These are phyloP conservation scores for Blera fallax DNA, from an alignment of 2,888 invertebrate genomes.

Conservation along the genomic window DNA sequence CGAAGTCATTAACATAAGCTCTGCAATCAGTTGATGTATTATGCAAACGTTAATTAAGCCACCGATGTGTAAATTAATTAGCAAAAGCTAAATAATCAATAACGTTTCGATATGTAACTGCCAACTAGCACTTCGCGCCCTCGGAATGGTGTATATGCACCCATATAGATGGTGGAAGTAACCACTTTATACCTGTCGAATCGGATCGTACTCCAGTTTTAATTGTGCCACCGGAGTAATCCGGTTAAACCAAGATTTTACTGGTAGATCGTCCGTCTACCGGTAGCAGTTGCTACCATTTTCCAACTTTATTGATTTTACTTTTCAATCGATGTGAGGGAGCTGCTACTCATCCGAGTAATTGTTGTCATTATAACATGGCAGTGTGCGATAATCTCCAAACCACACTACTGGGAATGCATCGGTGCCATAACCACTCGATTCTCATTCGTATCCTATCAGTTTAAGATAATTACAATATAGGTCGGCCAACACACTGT, in stretches of 20 bases:
- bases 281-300: neutral
- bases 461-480: slow-evolving; percentile 43
- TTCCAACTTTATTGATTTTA: slow-evolving; percentile 3
- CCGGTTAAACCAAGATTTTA: slow-evolving; percentile 37
- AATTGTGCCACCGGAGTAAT: slow-evolving; percentile 28
- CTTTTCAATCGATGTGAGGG: neutral
- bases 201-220: slow-evolving; percentile 12
- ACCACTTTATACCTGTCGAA: slow-evolving; percentile 61
- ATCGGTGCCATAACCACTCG: neutral
- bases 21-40: slow-evolving; percentile 45
- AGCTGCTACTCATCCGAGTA: neutral
- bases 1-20: slow-evolving; percentile 32
- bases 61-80: slow-evolving; percentile 68
- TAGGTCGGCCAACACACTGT: slow-evolving; percentile 45
- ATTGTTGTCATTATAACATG: neutral
- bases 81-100: slow-evolving; percentile 68
- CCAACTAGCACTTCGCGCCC: slow-evolving; percentile 28
- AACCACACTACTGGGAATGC: neutral
- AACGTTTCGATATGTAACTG: slow-evolving; percentile 57
- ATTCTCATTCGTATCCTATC: neutral
- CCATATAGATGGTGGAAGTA: neutral
- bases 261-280: neutral
- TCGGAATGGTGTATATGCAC: slow-evolving; percentile 21
- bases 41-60: slow-evolving; percentile 59
- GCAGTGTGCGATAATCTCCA: neutral